Evolutionary conservation across 2,797 vertebrate genomes (phyloP).

Genomic region (Pseudocheirus occidentalis): DNA sequence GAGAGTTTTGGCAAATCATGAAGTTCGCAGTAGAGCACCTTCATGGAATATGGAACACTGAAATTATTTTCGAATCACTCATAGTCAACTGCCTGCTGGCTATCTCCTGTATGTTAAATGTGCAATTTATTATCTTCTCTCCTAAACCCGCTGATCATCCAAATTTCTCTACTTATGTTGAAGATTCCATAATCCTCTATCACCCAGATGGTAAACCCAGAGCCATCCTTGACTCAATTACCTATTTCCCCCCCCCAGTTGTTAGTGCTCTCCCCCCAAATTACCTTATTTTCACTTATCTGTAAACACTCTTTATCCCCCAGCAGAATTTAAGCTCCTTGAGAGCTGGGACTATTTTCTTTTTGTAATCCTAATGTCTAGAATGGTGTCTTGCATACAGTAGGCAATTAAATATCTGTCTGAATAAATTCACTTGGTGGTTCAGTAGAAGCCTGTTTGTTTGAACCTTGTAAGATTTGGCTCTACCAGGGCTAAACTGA

Average conservation of each 20-base stretch:
- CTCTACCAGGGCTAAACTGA: too few relatives aligned
- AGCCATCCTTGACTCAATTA: background rate
- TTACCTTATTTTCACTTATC: background rate
- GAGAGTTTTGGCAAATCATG: conserved; percentile 13
- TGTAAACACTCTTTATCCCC: background rate
- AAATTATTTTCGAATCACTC: background rate
- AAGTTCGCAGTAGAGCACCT: background rate
- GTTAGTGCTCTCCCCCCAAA: background rate
- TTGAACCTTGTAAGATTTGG: too few relatives aligned
- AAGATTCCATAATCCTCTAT: background rate
- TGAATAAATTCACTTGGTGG: background rate
- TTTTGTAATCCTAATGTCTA: background rate
- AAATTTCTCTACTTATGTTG: background rate
- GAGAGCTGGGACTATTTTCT: background rate
- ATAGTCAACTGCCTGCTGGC: background rate
- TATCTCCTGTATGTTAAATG: background rate
- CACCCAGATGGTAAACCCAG: background rate
- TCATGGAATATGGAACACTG: background rate
- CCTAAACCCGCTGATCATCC: background rate
- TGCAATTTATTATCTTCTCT: background rate
- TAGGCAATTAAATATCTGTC: background rate
- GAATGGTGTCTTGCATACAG: background rate
- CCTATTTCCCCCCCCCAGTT: background rate
- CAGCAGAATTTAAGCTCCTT: background rate
- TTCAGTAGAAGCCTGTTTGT: background rate